phyloP scores from a whole-genome alignment of 2,888 invertebrate species.

The Heliconius erato region DNA sequence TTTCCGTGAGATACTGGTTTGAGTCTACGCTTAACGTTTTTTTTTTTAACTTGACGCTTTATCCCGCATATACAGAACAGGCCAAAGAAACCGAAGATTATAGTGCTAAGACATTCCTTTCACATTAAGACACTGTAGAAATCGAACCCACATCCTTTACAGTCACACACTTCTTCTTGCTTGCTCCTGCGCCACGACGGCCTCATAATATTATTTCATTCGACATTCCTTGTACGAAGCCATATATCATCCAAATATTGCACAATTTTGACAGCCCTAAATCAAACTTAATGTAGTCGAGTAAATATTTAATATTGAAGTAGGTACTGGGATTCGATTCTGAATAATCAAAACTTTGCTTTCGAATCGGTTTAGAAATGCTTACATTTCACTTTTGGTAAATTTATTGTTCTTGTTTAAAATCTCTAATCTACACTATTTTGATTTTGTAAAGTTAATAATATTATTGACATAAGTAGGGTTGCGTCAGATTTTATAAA shows the following conservation, averaged over 20 bases:
- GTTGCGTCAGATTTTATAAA: too few species aligned
- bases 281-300: neutral
- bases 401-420: neutral
- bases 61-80: neutral
- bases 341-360: neutral
- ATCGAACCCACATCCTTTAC: neutral
- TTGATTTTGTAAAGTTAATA: too few species aligned
- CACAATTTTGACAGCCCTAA: neutral
- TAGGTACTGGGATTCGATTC: neutral
- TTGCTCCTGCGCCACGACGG: neutral
- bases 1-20: neutral
- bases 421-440: too few species aligned
- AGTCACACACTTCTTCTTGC: neutral
- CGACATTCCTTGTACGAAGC: neutral
- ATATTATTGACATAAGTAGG: too few species aligned
- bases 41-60: neutral
- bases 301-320: constrained; percentile 13
- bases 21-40: neutral
- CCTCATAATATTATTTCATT: neutral
- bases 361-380: neutral
- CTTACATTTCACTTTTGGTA: neutral
- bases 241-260: neutral
- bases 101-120: neutral
- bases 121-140: neutral
- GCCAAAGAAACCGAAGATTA: too few species aligned